Conservation (phyloP, 2,113 vertebrate genomes). For the Cyprinodon brontotheroides region DNA sequence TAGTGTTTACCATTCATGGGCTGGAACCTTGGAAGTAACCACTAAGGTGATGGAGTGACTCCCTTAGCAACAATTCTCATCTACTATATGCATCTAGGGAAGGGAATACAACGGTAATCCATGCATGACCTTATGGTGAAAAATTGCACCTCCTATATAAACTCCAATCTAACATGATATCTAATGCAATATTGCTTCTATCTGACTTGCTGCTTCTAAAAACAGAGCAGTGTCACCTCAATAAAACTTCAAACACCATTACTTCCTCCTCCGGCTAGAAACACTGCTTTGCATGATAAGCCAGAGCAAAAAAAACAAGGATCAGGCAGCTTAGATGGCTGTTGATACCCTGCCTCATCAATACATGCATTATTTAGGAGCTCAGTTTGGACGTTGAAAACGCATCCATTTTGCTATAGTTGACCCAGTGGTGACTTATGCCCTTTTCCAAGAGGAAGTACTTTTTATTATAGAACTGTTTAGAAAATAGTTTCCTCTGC, state of each 20-base stretch:
- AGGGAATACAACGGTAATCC: background rate
- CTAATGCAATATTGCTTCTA: conserved; percentile 18
- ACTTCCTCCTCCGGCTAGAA: background rate
- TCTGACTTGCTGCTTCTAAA: conserved; percentile 27
- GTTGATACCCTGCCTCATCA: conserved; percentile 58
- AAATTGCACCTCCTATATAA: conserved; percentile 39
- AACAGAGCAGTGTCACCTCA: background rate
- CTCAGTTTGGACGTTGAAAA: conserved; percentile 58
- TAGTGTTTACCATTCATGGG: conserved; percentile 65
- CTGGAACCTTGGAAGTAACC: conserved; percentile 35
- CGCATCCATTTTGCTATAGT: conserved; percentile 13
- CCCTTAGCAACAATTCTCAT: conserved; percentile 43
- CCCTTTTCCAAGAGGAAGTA: background rate
- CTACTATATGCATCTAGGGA: conserved; percentile 17
- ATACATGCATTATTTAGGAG: conserved; percentile 67
- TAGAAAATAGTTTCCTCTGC: background rate
- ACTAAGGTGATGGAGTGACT: conserved; percentile 37
- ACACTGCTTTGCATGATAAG: conserved; percentile 29
- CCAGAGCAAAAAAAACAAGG: conserved; percentile 26
- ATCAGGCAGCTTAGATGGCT: conserved; percentile 64
- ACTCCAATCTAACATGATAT: conserved; percentile 33
- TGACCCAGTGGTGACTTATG: conserved; percentile 44
- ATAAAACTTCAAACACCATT: conserved; percentile 3
- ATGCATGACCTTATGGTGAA: conserved; percentile 12
- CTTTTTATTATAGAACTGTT: background rate